Percentiles rank a stretch among this genome's conserved stretches.
Evolutionary conservation across 2,113 vertebrate genomes (phyloP).

Genomic region (Ophiodon elongatus): DNA sequence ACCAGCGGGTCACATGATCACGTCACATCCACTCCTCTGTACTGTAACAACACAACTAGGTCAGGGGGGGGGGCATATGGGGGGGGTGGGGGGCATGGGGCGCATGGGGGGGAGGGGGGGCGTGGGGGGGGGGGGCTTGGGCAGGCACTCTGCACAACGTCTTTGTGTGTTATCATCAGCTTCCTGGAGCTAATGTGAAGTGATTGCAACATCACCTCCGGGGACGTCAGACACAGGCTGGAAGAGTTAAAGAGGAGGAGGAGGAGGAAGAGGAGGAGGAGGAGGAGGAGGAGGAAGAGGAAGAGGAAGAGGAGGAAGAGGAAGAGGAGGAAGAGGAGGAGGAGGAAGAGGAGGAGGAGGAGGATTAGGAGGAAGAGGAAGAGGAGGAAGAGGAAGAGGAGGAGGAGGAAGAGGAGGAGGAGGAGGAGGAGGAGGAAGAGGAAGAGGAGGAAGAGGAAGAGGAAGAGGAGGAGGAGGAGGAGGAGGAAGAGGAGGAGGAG

Average conservation of each 20-base stretch:
- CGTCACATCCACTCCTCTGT: neutral
- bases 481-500: neutral
- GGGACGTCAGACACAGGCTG: neutral
- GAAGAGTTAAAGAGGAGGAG: neutral
- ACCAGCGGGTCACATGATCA: neutral
- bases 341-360: neutral
- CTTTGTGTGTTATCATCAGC: conserved; percentile 20
- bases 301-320: no score
- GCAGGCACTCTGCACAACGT: neutral
- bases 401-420: neutral
- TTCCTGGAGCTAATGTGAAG: neutral
- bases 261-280: neutral
- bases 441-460: neutral
- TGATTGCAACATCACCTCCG: neutral
- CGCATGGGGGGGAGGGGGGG: neutral
- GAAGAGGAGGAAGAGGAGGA: no score
- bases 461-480: neutral
- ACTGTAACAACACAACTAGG: conserved; percentile 2
- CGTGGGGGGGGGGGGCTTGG: neutral
- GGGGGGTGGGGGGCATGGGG: neutral
- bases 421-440: neutral
- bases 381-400: neutral
- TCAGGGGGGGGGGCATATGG: conserved; percentile 4
- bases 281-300: neutral
- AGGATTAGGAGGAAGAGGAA: neutral